Conservation (phyloP, 2,113 vertebrate species). For the Percina caprodes region DNA sequence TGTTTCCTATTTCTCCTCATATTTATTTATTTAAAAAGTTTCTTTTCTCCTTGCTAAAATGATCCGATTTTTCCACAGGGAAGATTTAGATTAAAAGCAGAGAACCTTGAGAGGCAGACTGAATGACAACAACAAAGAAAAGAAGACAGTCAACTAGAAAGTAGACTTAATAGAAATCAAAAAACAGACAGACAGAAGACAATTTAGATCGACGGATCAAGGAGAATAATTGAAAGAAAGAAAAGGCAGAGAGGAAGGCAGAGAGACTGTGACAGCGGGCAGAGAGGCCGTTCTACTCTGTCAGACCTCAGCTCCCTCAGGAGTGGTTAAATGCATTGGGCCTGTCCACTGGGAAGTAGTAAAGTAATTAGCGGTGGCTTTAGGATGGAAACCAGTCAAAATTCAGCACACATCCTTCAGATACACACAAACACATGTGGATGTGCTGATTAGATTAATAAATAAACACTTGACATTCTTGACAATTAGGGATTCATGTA, state of each 20-base stretch:
- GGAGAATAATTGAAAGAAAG: slow-evolving; percentile 15
- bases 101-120: not conserved
- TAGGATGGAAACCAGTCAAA: slow-evolving; percentile 35
- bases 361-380: slow-evolving; percentile 72
- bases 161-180: slow-evolving; percentile 36
- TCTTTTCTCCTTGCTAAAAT: not conserved
- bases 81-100: not conserved
- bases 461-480: slow-evolving; percentile 3
- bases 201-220: slow-evolving; percentile 17
- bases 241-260: slow-evolving; percentile 13
- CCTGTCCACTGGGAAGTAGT: slow-evolving; percentile 60
- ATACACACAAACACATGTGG: slow-evolving; percentile 12
- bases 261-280: slow-evolving; percentile 50
- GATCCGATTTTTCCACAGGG: not conserved
- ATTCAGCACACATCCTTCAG: slow-evolving; percentile 44
- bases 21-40: not conserved
- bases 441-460: not conserved
- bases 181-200: slow-evolving; percentile 20
- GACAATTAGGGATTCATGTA: not conserved
- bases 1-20: not conserved
- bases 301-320: slow-evolving; percentile 65
- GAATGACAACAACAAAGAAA: slow-evolving; percentile 13
- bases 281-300: slow-evolving; percentile 57
- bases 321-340: slow-evolving; percentile 72
- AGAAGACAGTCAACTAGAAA: slow-evolving; percentile 19